A percentile compares a stretch with the other conserved stretches of the same genome.
Conservation (phyloP, 2,113 vertebrate genomes). For the Indicator indicator region DNA sequence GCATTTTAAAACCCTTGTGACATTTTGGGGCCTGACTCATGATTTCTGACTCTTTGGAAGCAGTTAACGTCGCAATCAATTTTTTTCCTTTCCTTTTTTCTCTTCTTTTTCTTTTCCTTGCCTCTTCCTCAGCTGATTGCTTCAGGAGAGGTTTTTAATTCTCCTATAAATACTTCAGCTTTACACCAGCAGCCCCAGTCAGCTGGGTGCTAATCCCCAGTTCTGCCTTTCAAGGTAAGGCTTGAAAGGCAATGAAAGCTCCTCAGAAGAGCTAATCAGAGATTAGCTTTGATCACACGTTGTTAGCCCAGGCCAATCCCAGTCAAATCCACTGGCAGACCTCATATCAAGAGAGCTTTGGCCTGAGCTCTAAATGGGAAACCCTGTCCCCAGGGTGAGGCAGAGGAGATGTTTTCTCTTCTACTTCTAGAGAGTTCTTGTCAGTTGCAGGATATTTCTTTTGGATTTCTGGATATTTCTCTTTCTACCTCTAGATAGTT, state of each 20-base stretch:
- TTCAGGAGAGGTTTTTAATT: slow-evolving; percentile 48
- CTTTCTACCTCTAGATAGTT: too few relatives aligned
- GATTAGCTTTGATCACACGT: slow-evolving; percentile 56
- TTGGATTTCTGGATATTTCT: too few relatives aligned
- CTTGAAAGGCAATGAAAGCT: slow-evolving; percentile 52
- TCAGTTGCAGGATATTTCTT: too few relatives aligned
- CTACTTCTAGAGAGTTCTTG: background rate
- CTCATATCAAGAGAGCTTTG: background rate
- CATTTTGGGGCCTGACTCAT: background rate
- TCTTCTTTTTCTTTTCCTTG: background rate
- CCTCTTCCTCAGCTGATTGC: slow-evolving; percentile 39
- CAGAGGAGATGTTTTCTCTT: background rate
- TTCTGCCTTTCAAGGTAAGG: slow-evolving; percentile 61
- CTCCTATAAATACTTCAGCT: slow-evolving; percentile 34
- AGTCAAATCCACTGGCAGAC: slow-evolving; percentile 1
- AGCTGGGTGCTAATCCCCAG: slow-evolving; percentile 21
- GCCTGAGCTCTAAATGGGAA: fast-evolving
- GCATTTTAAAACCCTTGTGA: background rate
- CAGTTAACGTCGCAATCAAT: background rate
- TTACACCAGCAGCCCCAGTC: background rate
- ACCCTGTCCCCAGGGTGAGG: background rate
- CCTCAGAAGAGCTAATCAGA: slow-evolving; percentile 58
- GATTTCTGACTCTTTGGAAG: background rate
- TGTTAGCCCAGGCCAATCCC: slow-evolving; percentile 51
- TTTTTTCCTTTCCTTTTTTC: too few relatives aligned